Base-by-base conservation (phyloP, 2,113 vertebrate genomes). In the Rhinoptilus africanus region DNA sequence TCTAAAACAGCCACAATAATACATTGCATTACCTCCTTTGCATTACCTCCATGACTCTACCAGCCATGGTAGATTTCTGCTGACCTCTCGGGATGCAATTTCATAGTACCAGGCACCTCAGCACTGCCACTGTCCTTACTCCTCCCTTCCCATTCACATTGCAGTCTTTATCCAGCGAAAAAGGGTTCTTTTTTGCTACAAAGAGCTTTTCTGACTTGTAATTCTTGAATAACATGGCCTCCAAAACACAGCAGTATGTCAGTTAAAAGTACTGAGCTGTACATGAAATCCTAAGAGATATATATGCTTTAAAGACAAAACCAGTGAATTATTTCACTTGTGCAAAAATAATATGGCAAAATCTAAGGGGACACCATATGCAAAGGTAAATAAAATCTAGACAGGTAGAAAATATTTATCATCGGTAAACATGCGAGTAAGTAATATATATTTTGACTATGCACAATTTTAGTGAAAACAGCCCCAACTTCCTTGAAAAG, bases 31-130 rank as follows among this genome's bases (percentile, higher is more conserved):
- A 59, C 23, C 6, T 54, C 19, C 5, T 35, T 23, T 2, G 4
- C 0, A 0, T 73, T 32, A 60, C 21, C 6, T 56, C 20, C 0
- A 0, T 34, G 30, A 56, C 35, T 39, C 34, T 45, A 51, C 14
- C 12, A 68, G n/a, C 24, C 48, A 41, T 14, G 8, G 59, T 7
- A 9, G 68, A 69, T 59, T 83, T 84, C 53, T 79, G 10, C 43
- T 51, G 53, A 86, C 6, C 6, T 9, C 37, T 62, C n/a, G 37
- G 16, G 14, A 62, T 86, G 15, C 12, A 83, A 22, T 1, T 3
- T 34, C 12, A 18, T 3, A 1, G 22, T 45, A 84, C 13, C 32
- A 89, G 37, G 17, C 57, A 41, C 19, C 24, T 80, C 50, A 62
- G n/a, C n/a, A 45, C 8, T 32, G 6, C 5, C 19, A 30, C 5